phyloP scores from a whole-genome alignment of 2,797 vertebrate species.

The Kryptopterus vitreolus region DNA sequence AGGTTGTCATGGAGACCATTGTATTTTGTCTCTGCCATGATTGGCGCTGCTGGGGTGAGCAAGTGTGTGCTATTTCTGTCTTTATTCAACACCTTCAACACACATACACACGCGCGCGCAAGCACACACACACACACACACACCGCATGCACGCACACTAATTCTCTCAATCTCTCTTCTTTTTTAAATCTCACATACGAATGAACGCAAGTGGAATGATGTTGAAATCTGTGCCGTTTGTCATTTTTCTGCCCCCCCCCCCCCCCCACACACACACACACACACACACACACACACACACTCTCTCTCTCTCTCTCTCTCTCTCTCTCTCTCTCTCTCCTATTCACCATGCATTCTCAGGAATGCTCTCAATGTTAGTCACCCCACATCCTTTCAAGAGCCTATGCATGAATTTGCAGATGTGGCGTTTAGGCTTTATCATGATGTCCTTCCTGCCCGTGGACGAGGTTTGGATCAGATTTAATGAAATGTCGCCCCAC shows the following conservation, averaged over 20 bases:
- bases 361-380: conserved; percentile 20
- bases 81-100: conserved; percentile 75
- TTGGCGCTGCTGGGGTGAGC: conserved; percentile 73
- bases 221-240: conserved; percentile 12
- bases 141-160: conserved; percentile 29
- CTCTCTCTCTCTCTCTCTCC: background rate
- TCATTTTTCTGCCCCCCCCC: conserved; percentile 31
- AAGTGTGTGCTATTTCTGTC: conserved; percentile 77
- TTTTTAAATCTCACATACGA: conserved; percentile 29
- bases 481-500: conserved; percentile 34
- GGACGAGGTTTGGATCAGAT: conserved; percentile 10
- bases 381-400: conserved; percentile 20
- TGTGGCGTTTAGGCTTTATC: conserved; percentile 15
- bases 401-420: conserved; percentile 39
- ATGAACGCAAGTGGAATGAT: conserved; percentile 36
- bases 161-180: conserved; percentile 36
- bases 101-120: conserved; percentile 39
- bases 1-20: conserved; percentile 78
- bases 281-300: too few relatives aligned
- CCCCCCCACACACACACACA: too few relatives aligned
- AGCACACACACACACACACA: conserved; percentile 42
- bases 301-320: too few relatives aligned
- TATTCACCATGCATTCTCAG: background rate
- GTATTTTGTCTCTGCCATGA: conserved; percentile 71
- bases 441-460: conserved; percentile 32